Evolutionary conservation across 2,113 vertebrate species (phyloP).

Genomic region (Marmota flaviventris): DNA sequence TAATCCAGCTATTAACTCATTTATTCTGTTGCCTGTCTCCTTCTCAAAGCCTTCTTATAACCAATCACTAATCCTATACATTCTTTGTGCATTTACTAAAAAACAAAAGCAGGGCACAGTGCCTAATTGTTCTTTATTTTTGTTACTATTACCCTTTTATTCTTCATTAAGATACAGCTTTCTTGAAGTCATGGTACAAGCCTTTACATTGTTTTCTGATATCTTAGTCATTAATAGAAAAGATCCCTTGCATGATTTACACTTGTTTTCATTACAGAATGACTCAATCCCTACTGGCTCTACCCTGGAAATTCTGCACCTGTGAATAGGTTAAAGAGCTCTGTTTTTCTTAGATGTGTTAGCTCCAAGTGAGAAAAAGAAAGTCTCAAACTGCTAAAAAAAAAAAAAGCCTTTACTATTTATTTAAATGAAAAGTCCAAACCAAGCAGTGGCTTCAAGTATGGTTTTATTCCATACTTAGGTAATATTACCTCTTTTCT

Average conservation of each 20-base stretch:
- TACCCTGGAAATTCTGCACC: background rate
- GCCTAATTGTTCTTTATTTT: background rate
- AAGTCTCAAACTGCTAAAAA: background rate
- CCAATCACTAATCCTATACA: background rate
- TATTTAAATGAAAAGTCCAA: slow-evolving; percentile 24
- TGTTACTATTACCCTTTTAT: background rate
- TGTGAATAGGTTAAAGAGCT: background rate
- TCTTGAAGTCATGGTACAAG: background rate
- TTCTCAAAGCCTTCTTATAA: background rate
- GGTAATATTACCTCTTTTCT: background rate
- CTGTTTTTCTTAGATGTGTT: slow-evolving; percentile 1
- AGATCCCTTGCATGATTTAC: background rate
- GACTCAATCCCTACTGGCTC: background rate
- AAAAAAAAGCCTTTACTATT: background rate
- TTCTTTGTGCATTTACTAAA: background rate
- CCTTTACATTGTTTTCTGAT: background rate
- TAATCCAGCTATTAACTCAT: background rate
- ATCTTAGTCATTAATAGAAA: background rate
- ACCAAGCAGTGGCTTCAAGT: background rate
- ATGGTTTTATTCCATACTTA: background rate
- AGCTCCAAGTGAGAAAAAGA: background rate
- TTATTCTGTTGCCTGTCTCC: background rate
- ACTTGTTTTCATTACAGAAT: background rate
- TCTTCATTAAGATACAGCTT: background rate
- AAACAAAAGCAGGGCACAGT: background rate